Percentiles rank a stretch among this genome's conserved stretches.
phyloP scores from a whole-genome alignment of 1,140 invertebrate species.

The Drosophila pandora region DNA sequence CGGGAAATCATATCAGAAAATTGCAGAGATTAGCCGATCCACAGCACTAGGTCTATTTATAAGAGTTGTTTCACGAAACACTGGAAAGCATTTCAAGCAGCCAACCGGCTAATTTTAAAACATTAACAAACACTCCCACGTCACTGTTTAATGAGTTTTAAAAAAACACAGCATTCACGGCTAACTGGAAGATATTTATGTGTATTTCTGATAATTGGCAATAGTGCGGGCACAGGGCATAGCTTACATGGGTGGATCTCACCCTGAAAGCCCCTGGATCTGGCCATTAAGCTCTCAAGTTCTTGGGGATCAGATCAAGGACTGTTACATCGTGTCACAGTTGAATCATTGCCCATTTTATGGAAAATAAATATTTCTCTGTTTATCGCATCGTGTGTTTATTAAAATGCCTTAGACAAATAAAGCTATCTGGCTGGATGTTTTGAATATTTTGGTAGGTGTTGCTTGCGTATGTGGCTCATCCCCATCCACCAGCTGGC shows the following conservation, averaged over 20 bases:
- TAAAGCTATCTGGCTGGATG: slow-evolving; percentile 17
- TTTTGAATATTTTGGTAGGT: slow-evolving; percentile 17
- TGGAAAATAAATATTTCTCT: slow-evolving; percentile 34
- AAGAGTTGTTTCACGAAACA: slow-evolving; percentile 53
- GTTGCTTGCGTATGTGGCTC: slow-evolving; percentile 34
- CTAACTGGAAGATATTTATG: slow-evolving; percentile 41
- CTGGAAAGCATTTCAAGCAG: slow-evolving; percentile 24
- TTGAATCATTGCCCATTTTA: slow-evolving; percentile 18
- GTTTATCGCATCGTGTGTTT: slow-evolving; percentile 43
- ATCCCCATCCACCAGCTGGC: slow-evolving; percentile 16
- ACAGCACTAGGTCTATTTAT: slow-evolving; percentile 57
- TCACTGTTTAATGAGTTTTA: slow-evolving; percentile 53
- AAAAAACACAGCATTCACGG: slow-evolving; percentile 15
- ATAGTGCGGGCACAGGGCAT: neutral
- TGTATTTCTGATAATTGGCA: slow-evolving; percentile 23
- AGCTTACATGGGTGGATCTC: slow-evolving; percentile 15
- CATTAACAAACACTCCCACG: slow-evolving; percentile 54
- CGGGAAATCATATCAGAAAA: slow-evolving; percentile 13
- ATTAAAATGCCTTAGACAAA: slow-evolving; percentile 40
- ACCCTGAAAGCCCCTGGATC: slow-evolving; percentile 15
- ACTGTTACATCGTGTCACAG: slow-evolving; percentile 14
- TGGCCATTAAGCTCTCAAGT: too few species aligned
- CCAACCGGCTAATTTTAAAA: slow-evolving; percentile 55
- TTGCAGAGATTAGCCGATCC: slow-evolving; percentile 37
- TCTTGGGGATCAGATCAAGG: neutral